Evolutionary conservation across 2,797 vertebrate species (phyloP), one percentile per base, ranked within the genome.

Genomic region (Enteromius treurensis): DNA sequence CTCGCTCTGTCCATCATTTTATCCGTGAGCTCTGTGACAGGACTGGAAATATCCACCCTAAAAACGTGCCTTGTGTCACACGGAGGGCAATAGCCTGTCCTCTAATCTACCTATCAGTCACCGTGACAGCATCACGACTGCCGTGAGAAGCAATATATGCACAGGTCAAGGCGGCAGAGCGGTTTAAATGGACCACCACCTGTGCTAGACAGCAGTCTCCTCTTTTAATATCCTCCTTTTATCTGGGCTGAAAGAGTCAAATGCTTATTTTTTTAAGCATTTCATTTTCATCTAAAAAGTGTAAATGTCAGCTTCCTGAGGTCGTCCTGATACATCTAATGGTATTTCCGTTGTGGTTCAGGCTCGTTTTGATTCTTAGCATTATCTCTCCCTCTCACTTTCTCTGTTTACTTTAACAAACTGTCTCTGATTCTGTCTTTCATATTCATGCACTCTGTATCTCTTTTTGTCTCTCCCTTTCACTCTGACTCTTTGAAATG

Each of bases 81-180:
- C 55, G 32, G 77, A 62, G 60, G 85, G 87, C 47, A 65, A 68
- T 86, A 76, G 84, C 85, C 80, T 87, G 76, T 79, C 74, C 68
- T 77, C 84, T 89, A 89, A 88, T 89, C 86, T 86, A 78, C 73
- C 89, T 70, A 81, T 88, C 85, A 88, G 82, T 87, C 86, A 86
- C 79, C 13, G 53, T 87, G 87, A 86, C 85, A 84, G 85, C 85
- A 83, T 82, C 40, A 81, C 84, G 84, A 80, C 82, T 77, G 53
- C 77, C 49, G 64, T 83, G 75, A 86, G 80, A 89, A 79, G 77
- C 64, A 67, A 81, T 74, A 77, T 80, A 77, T 82, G 82, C 49
- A 60, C 53, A 83, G 88, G 86, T 87, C 86, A 86, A 84, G 79
- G 85, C 79, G 14, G 23, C 26, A 21, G 32, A 23, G 4, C 1